These are phyloP conservation scores for Sebastes paucispinis DNA, from an alignment of 2,797 vertebrate species.

Conservation along the genomic window DNA sequence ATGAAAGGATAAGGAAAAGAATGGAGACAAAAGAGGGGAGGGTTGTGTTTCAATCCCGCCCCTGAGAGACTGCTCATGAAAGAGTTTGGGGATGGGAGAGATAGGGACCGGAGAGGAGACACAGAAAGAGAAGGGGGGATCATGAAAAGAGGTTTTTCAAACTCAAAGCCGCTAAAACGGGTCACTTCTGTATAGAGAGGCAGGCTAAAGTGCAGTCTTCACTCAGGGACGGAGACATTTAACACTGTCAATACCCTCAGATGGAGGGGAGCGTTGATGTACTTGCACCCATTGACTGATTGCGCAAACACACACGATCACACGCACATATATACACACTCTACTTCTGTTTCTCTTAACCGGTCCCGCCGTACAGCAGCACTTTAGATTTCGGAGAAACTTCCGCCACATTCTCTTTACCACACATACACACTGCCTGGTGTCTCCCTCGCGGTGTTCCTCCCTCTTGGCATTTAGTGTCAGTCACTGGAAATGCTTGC, in stretches of 20 bases:
- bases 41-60: conserved; percentile 82
- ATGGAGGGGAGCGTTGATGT: conserved; percentile 51
- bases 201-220: conserved; percentile 67
- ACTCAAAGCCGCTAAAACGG: conserved; percentile 65
- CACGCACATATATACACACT: background rate
- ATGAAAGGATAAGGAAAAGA: conserved; percentile 86
- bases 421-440: conserved; percentile 8
- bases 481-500: conserved; percentile 70
- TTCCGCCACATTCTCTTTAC: conserved; percentile 33
- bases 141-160: conserved; percentile 76
- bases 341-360: background rate
- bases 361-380: background rate
- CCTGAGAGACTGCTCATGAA: conserved; percentile 83
- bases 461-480: conserved; percentile 71
- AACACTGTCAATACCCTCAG: conserved; percentile 60
- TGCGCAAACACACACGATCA: conserved; percentile 11
- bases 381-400: conserved; percentile 9
- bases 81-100: conserved; percentile 81
- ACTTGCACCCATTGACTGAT: conserved; percentile 57
- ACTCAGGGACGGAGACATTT: conserved; percentile 64
- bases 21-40: conserved; percentile 81
- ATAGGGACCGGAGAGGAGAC: conserved; percentile 75
- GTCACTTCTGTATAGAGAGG: conserved; percentile 69
- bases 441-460: conserved; percentile 63
- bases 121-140: conserved; percentile 59